Evolutionary conservation across 2,113 vertebrate species (phyloP).

Genomic region (Spea bombifrons): DNA sequence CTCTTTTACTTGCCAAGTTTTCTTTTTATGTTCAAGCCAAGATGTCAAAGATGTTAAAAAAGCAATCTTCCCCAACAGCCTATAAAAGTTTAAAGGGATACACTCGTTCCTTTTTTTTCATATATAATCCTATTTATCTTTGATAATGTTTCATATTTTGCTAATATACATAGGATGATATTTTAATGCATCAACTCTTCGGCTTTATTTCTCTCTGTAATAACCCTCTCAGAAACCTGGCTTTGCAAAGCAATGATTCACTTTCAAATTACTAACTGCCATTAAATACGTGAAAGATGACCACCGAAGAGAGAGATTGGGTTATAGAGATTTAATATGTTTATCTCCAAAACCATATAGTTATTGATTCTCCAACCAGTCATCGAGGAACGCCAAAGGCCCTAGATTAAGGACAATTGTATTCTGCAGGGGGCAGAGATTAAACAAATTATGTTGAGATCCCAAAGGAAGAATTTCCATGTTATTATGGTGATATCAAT

Average conservation of each 20-base stretch:
- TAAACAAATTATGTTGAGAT: too few species aligned
- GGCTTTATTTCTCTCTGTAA: neutral
- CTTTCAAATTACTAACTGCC: neutral
- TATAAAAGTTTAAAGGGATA: constrained; percentile 4
- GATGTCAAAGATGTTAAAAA: constrained; percentile 5
- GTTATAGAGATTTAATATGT: too few species aligned
- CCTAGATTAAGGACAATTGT: too few species aligned
- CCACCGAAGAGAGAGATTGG: too few species aligned
- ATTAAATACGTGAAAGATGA: too few species aligned
- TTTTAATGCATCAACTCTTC: neutral
- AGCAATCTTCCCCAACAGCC: constrained; percentile 4
- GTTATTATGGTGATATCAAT: too few species aligned
- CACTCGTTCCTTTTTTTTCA: neutral
- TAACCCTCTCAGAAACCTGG: neutral
- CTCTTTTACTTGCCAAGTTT: constrained; percentile 2
- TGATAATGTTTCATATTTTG: neutral
- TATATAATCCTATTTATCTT: neutral
- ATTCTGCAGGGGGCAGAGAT: too few species aligned
- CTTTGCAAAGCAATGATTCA: neutral
- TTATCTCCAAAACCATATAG: too few species aligned
- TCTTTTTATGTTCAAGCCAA: neutral
- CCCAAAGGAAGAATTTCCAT: too few species aligned
- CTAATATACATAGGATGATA: neutral
- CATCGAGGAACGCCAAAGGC: too few species aligned
- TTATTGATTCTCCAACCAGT: too few species aligned